Base-by-base conservation (phyloP, 2,797 vertebrate genomes). In the Acrossocheilus fasciatus region DNA sequence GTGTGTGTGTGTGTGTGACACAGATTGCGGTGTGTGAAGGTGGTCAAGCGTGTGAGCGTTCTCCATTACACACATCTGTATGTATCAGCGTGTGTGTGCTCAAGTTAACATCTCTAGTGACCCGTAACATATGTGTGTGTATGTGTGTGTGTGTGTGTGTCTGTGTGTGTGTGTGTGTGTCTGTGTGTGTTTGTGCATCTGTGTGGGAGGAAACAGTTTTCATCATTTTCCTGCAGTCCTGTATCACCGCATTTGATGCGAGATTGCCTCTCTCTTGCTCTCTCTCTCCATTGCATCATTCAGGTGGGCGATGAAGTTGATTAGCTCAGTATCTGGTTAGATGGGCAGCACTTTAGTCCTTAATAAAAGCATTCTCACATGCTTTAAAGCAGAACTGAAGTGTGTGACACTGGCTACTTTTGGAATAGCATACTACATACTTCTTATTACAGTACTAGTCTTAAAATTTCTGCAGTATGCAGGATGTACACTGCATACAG, bases 181-280 rank as follows among this genome's bases (percentile, higher is more conserved):
- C 34, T 72, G 36, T 87, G 64, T 87, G 82, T 72, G 81, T 79
- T 57, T 83, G 81, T 87, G 64, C 57, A 62, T 84, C 41, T 84
- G 82, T 83, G 81, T 87, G 81, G 77, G 84, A 74, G 78, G 78
- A 75, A 86, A 81, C 41, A 4, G 57, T 81, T 86, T 81, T 86
- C 78, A 86, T 86, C 43, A 86, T 86, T 39, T 74, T 73, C 78
- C 43, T 81, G 41, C 77, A 86, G 77, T 81, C 66, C 75, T 85
- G 47, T 70, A 57, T 70, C 57, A 72, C 84, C 6, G 5, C 54
- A 43, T 73, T 83, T 81, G 54, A 86, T 81, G 68, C 20, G 10
- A 86, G 43, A 64, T 72, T 79, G 64, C 64, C 75, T 83, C 23
- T 73, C 81, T 82, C 45, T 75, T 47, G 6, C 34, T 30, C 68